Conservation (phyloP, 2,797 vertebrate genomes). For the Pitangus sulphuratus region DNA sequence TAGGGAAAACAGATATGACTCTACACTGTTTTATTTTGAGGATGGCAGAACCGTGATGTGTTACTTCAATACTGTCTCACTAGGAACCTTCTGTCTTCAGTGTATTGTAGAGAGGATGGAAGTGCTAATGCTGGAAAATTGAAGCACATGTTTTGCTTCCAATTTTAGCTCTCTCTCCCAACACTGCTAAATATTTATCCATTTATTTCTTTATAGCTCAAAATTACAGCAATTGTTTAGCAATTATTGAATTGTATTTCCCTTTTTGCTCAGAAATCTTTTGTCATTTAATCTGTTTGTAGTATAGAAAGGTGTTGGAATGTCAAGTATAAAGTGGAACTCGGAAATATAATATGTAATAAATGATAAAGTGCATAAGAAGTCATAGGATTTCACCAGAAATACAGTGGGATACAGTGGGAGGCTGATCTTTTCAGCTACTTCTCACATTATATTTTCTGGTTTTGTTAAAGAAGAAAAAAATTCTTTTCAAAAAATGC, state of each 20-base stretch:
- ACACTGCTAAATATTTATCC: not conserved
- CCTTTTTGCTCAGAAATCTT: not conserved
- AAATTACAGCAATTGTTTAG: not conserved
- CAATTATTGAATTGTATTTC: not conserved
- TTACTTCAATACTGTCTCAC: not conserved
- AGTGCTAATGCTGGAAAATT: not conserved
- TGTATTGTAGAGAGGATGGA: not conserved
- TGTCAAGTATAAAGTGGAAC: not conserved
- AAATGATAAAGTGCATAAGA: not conserved
- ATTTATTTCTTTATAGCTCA: not conserved
- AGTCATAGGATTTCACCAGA: not conserved
- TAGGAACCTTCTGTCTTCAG: not conserved
- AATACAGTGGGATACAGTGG: not conserved
- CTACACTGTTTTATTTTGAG: not conserved
- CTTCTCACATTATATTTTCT: not conserved
- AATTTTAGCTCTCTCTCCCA: not conserved
- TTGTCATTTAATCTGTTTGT: not conserved
- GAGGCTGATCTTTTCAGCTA: not conserved
- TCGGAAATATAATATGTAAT: not conserved
- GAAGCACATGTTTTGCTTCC: not conserved
- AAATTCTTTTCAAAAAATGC: not conserved
- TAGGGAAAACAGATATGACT: not conserved
- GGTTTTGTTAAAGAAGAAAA: not conserved
- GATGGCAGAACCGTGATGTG: not conserved
- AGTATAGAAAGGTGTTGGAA: not conserved